These are phyloP conservation scores for Ectobius pallidus DNA, from an alignment of 2,888 invertebrate species.

Conservation along the genomic window DNA sequence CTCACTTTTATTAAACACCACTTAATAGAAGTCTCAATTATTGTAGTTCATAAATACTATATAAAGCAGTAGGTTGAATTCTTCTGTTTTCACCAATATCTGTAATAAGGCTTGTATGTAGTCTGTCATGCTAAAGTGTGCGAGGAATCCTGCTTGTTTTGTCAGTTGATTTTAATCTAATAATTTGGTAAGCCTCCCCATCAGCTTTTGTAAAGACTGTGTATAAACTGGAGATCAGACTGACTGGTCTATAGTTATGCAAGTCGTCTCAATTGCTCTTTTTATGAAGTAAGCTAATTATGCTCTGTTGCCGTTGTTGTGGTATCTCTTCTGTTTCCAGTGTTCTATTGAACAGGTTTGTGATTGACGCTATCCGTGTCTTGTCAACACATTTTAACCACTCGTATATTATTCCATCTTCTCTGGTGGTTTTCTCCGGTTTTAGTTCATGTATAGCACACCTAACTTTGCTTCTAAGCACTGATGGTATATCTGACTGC, in stretches of 20 bases:
- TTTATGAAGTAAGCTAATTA: background rate
- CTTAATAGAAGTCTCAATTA: too few relatives aligned
- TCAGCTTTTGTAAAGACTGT: background rate
- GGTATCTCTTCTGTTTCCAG: background rate
- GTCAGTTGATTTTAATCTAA: background rate
- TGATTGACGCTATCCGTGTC: background rate
- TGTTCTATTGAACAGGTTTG: background rate
- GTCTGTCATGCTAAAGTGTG: background rate
- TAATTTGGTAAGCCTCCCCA: background rate
- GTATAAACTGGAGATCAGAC: background rate
- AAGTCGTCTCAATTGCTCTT: background rate
- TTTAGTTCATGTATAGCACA: background rate
- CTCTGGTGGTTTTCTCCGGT: background rate
- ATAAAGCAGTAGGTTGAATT: too few relatives aligned
- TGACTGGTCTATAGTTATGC: too few relatives aligned
- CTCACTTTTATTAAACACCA: too few relatives aligned
- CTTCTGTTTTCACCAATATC: too few relatives aligned
- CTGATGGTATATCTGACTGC: background rate
- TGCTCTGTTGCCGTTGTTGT: conserved; percentile 5
- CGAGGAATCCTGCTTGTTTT: background rate
- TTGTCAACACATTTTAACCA: background rate
- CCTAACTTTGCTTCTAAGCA: background rate
- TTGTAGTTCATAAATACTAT: too few relatives aligned
- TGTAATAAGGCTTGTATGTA: too few relatives aligned
- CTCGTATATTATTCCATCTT: background rate